A percentile compares a stretch with the other conserved stretches of the same genome.
phyloP scores from a whole-genome alignment of 2,888 invertebrate species.

The Cancer borealis region DNA sequence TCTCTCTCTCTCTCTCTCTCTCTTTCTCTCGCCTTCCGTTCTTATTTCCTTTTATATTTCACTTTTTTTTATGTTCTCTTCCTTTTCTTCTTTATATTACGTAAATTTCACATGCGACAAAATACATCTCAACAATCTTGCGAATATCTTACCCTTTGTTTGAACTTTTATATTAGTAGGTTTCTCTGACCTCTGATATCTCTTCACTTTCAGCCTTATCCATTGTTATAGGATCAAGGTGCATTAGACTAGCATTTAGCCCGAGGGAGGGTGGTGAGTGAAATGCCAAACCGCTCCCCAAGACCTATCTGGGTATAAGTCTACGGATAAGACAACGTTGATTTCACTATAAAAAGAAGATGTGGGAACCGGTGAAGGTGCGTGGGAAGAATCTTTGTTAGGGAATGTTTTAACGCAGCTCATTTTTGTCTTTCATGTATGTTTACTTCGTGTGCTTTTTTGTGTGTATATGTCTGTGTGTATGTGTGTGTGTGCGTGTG shows the following conservation, averaged over 20 bases:
- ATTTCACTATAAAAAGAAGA: neutral
- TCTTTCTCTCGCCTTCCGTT: neutral
- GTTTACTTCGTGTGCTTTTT: neutral
- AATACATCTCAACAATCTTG: neutral
- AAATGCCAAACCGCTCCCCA: neutral
- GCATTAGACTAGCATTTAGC: neutral
- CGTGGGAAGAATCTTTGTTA: neutral
- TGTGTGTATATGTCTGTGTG: too few relatives aligned
- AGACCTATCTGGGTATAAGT: neutral
- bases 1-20: too few relatives aligned
- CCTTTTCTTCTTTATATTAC: neutral
- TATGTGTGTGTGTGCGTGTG: too few relatives aligned
- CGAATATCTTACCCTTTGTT: neutral
- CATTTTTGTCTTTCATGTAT: neutral
- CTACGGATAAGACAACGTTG: neutral
- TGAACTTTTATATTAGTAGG: neutral
- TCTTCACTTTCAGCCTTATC: constrained; percentile 31
- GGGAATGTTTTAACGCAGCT: neutral
- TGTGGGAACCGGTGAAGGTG: neutral
- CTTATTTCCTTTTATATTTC: neutral
- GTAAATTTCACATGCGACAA: neutral
- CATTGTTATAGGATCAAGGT: constrained; percentile 28
- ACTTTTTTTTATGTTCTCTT: neutral
- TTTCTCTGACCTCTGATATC: neutral
- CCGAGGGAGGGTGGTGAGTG: constrained; percentile 2